Evolutionary conservation across 2,797 vertebrate genomes (phyloP), one percentile per base, ranked within the genome.

Genomic region (Rhincodon typus): DNA sequence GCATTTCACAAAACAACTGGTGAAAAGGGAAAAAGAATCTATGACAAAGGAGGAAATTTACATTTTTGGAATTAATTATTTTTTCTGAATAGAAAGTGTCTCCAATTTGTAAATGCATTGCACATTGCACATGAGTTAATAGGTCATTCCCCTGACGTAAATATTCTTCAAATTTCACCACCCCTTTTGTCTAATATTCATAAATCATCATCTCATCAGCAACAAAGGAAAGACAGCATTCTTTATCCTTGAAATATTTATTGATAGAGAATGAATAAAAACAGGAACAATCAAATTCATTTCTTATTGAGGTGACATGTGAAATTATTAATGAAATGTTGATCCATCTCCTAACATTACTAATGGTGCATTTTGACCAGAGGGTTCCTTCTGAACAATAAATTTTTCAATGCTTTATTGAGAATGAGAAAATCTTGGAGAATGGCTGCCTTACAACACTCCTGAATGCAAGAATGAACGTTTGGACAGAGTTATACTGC

Each of bases 251-350:
- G 90, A 67, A 93, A 66, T 69, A 38, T 69, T 42, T 67, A 13
- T 69, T 93, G 62, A 38, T 25, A 23, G 34, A 69, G 53, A 62
- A 62, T 90, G 90, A 93, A 42, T 38, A 50, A 95, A 53, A 30
- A 74, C 13, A 50, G 25, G 23, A 95, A 53, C 42, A 57, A 53
- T 77, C 34, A 2, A 93, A 69, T 93, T 10, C 30, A 30, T 74
- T 95, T 95, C 46, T 95, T 53, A 77, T 77, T 77, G 94, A 95
- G 50, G 30, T 95, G 70, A 94, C 34, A 27, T 1, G 15, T 70
- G 38, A 57, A 62, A 66, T 91, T 62, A 91, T 57, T 62, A 62
- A 34, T 66, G 34, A 74, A 57, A 30, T 34, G 46, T 74, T 42
- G 38, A 74, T 50, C 69, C 50, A 50, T 42, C 70, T 77, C 70